These are phyloP conservation scores for Lamproptera curius DNA, from an alignment of 2,888 invertebrate genomes.

Conservation along the genomic window DNA sequence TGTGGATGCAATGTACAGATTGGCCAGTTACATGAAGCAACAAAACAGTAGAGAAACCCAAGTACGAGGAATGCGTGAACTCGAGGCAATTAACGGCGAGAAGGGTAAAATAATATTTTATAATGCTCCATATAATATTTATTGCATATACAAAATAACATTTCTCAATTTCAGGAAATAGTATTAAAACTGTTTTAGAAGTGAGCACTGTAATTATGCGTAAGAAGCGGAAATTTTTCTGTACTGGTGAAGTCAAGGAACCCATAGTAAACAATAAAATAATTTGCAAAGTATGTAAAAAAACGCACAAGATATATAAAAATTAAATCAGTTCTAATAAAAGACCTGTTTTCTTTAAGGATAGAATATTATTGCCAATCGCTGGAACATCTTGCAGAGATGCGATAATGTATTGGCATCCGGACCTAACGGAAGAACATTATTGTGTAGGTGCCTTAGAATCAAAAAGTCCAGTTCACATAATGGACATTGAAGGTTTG, in stretches of 20 bases:
- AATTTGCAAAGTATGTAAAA: slow-evolving; percentile 58
- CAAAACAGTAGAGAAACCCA: slow-evolving; percentile 67
- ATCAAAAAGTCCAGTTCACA: slow-evolving; percentile 58
- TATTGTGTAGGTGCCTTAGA: slow-evolving; percentile 70
- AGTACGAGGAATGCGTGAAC: slow-evolving; percentile 65
- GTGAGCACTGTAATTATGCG: slow-evolving; percentile 68
- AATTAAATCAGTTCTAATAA: too few species aligned
- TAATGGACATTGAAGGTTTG: slow-evolving; percentile 69
- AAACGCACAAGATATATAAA: too few species aligned
- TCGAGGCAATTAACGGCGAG: slow-evolving; percentile 69
- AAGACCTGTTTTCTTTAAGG: slow-evolving; percentile 40
- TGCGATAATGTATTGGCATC: slow-evolving; percentile 73
- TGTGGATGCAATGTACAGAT: slow-evolving; percentile 62
- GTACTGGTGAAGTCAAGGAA: slow-evolving; percentile 70
- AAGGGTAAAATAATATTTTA: slow-evolving; percentile 42
- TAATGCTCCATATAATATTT: background rate
- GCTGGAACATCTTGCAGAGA: slow-evolving; percentile 67
- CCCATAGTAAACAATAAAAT: slow-evolving; percentile 72
- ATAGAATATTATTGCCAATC: slow-evolving; percentile 65
- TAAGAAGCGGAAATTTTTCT: slow-evolving; percentile 69
- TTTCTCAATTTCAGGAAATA: slow-evolving; percentile 47
- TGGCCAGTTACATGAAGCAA: slow-evolving; percentile 64
- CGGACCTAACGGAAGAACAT: slow-evolving; percentile 67
- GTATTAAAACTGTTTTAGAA: slow-evolving; percentile 68
- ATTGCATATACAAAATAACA: background rate